A percentile compares a stretch with the other conserved stretches of the same genome.
Evolutionary conservation across 2,113 vertebrate genomes (phyloP).

Genomic region (Chaetodon trifascialis): DNA sequence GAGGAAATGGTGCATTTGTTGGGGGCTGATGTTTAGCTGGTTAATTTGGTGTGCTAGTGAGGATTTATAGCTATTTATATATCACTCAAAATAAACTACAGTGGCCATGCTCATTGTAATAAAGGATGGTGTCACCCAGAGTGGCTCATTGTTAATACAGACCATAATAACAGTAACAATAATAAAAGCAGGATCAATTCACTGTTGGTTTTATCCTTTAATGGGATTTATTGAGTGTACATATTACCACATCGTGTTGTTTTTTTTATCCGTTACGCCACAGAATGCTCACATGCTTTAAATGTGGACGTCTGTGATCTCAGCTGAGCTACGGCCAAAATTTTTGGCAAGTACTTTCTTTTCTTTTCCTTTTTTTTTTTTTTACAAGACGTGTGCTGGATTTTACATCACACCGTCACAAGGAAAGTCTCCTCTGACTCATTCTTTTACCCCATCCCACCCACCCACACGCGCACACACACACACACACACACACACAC

Average conservation of each 20-base stretch:
- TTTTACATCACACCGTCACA: slow-evolving; percentile 23
- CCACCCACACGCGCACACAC: slow-evolving; percentile 20
- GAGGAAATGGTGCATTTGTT: background rate
- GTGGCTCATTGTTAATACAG: background rate
- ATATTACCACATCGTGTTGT: background rate
- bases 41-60: background rate
- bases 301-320: background rate
- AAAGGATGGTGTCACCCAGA: background rate
- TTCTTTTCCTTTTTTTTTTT: background rate
- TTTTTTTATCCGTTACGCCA: background rate
- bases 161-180: too few relatives aligned
- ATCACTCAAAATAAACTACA: background rate
- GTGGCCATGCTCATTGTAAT: too few relatives aligned
- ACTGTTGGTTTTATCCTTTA: background rate
- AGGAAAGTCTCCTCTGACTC: slow-evolving; percentile 64
- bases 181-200: background rate
- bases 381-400: background rate
- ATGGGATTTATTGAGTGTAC: background rate
- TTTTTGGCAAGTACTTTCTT: too few relatives aligned
- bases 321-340: background rate
- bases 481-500: slow-evolving; percentile 33
- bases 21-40: background rate
- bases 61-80: too few relatives aligned
- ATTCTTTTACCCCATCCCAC: slow-evolving; percentile 52
- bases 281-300: background rate